Evolutionary conservation across 2,113 vertebrate genomes (phyloP), one percentile per base, ranked within the genome.

Genomic region (Talpa occidentalis): DNA sequence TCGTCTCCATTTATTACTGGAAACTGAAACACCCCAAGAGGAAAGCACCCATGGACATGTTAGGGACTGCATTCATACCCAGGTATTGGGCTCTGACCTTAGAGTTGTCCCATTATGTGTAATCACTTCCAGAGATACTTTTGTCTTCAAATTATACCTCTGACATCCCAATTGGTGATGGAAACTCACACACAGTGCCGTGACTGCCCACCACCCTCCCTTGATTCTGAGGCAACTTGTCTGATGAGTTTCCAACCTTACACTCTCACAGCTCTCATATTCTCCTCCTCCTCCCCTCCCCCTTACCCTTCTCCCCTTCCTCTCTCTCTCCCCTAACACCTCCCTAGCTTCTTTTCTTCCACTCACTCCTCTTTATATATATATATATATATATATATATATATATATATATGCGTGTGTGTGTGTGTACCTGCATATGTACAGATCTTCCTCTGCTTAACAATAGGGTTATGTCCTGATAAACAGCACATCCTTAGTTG

Each of bases 211-310:
- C 0, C 0, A 4, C 24, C 21, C 5, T 84, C 73, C 15, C 12
- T 59, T 32, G 9, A 1, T 60, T 19, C 5, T 44, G 49, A 85
- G 78, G 54, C n/a, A 49, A 24, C 44, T 24, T 22, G 0, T 14
- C 52, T 62, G 6, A 84, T 28, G 80, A 49, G 21, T n/a, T 79
- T n/a, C 60, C 4, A 28, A 15, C 11, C 37, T 73, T 80, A 21
- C 1, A 12, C 21, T 28, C 24, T 28, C 24, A 8, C 0, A 16
- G 5, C 17, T 14, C 74, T 17, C 5, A 2, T 66, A n/a, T 32
- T 30, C 30, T 66, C 30, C 30, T 60, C 30, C 52, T 77, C 3
- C 14, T 14, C 12, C 32, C 37, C 32, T 16, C 9, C 42, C 2
- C 11, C 35, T 16, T 24, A 15, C 28, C 30, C 26, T 30, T 2